Base-by-base conservation (phyloP, 2,888 invertebrate genomes). In the Anticlea derivata region DNA sequence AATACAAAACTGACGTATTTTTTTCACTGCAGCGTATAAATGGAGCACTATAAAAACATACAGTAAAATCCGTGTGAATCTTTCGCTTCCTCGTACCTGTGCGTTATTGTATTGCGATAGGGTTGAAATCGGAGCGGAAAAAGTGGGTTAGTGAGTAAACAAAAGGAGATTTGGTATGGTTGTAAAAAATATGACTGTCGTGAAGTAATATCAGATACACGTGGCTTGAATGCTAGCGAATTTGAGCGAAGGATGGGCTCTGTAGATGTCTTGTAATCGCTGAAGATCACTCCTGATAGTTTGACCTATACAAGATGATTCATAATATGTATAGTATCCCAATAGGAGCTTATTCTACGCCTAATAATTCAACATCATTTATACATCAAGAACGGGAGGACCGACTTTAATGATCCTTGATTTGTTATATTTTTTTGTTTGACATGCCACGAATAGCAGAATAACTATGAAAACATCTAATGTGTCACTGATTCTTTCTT, bases 181-280 rank as follows among this genome's bases (percentile, higher is more conserved):
- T 70, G 60, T 71, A 74, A 75, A 73, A 71, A 70, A 72, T 69
- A 70, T 68, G 67, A 62, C 60, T 59, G 68, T 62, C 73, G 60
- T 68, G 74, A 70, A 74, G 66, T 60, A 63, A 70, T 70, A 73
- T 60, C 64, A 55, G 60, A 55, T 31, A 61, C 58, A 66, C 73
- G 73, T 68, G 73, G 61, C 40, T 54, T 51, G 71, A 73, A 72
- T 73, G 22, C 26, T 23, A 49, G 51, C 3, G 29, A 47, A 44
- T 37, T 31, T 17, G 34, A 29, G 38, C 34, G 31, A 55, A 57
- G 44, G 44, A 50, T 60, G 55, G 43, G 31, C 7, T 13, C 56
- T 50, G 48, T 48, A 53, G 55, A n/a, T 59, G 64, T 22, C 37
- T 39, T 39, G 7, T 47, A 47, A 39, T 47, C 11, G 33, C 22